Evolutionary conservation across 2,113 vertebrate genomes (phyloP), one percentile per base, ranked within the genome.

Genomic region (Chiloscyllium plagiosum): DNA sequence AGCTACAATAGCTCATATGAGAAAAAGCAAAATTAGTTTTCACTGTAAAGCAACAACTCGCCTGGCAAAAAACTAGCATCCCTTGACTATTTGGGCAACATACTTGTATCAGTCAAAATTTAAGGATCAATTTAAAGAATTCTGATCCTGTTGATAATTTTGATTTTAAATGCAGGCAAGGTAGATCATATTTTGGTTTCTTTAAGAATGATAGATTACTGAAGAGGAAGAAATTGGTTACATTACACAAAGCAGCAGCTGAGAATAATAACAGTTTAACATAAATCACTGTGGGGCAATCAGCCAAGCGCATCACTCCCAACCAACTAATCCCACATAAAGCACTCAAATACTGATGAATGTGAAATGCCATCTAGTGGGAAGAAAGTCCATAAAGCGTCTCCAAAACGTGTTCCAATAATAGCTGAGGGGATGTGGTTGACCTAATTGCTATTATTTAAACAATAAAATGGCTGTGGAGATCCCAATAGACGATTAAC

Each of bases 1-100:
- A 98, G 97, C 98, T 98, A 98, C 98, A 98, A 98, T 98, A 99
- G 99, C 98, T 99, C 99, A 99, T 98, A 97, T 98, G 98, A 98
- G 98, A 98, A 98, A 98, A 99, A 98, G 98, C 98, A 98, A 98
- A 98, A 99, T 99, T 98, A 98, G 98, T 99, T 99, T 98, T 98
- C 98, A 98, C 99, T 99, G 98, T 98, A 98, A 98, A 98, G 97
- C 98, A 98, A 98, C 97, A 98, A 98, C 98, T 98, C 98, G 98
- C 98, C 99, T 97, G 98, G 98, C 93, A 95, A 72, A 26, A 26
- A 95, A 76, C 42, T 50, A 50, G 26, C 42, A 72, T 29, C 33
- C 10, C 66, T 95, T 24, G 72, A 76, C 69, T 47, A 70, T 29
- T 72, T 95, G 69, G 24, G 6, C 66, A 95, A 72, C 37, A 56